Base-by-base conservation (phyloP, 1,140 invertebrate species). In the Lepidostoma basale region DNA sequence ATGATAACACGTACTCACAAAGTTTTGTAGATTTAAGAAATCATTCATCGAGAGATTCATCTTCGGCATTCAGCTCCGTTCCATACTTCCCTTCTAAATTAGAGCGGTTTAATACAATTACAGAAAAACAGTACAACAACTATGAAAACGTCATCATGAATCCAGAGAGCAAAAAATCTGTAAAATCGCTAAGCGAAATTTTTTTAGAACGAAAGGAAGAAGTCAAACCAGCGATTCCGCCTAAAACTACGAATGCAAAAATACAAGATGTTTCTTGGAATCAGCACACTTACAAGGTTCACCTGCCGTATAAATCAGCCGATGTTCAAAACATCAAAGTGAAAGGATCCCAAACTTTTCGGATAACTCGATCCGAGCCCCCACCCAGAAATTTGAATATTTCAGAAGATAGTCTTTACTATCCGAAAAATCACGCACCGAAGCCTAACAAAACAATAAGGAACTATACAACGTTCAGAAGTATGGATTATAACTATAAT, bases 191-290 rank as follows among this genome's bases (percentile, higher is more conserved):
- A 5, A 60, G 56, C 23, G 18, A 22, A 60, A 60, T 60, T n/a
- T 60, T 60, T 23, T 44, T 60, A 60, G 56, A 60, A 23, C 18
- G 23, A 25, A 60, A 60, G 20, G 56, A 64, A 25, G 36, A 66
- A 36, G 70, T 70, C 5, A 81, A 78, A 66, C 82, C 83, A 36
- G 81, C 82, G 9, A 70, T 86, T 68, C 81, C 84, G 26, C 82
- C 86, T 79, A 90, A 90, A 85, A 87, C 84, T 80, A 79, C 14
- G 8, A 40, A 52, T 10, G 52, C 49, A 0, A 52, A 45, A 60
- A 64, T 10, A 60, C n/a, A 12, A 16, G 33, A 68, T 5, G 33
- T 23, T 42, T n/a, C 47, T 33, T 67, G 64, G 64, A 67, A 67
- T 20, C 52, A 47, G 60, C 59, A 67, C 25, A 60, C 56, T 9